Evolutionary conservation across 23 tunicate species (phyloP).

Genomic region (Corella eumyota): DNA sequence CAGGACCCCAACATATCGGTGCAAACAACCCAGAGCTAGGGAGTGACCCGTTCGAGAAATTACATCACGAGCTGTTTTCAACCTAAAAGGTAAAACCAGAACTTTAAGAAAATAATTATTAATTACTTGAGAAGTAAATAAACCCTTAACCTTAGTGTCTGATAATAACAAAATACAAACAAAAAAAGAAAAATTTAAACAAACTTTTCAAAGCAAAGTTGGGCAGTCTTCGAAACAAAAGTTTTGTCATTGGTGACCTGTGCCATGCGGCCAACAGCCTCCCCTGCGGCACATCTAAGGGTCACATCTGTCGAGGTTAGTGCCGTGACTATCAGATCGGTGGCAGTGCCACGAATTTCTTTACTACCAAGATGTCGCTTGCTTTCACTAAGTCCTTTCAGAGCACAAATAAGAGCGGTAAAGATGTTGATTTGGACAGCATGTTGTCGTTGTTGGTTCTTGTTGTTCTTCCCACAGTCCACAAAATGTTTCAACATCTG

Average conservation of each 20-base stretch:
- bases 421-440: constrained; percentile 82
- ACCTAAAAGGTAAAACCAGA: constrained; percentile 10
- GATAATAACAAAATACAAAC: not conserved
- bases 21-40: constrained; percentile 78
- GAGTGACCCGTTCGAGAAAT: constrained; percentile 95
- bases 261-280: constrained; percentile 93
- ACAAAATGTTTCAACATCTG: constrained; percentile 92
- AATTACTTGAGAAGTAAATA: not conserved
- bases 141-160: not conserved
- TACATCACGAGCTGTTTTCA: constrained; percentile 90
- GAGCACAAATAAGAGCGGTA: constrained; percentile 88
- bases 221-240: constrained; percentile 65
- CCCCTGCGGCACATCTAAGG: constrained; percentile 91
- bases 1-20: constrained; percentile 90
- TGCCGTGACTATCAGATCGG: constrained; percentile 45
- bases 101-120: not conserved
- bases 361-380: constrained; percentile 53
- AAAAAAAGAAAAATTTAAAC: constrained; percentile 6
- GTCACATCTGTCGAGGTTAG: constrained; percentile 52
- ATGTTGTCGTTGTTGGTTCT: constrained; percentile 48
- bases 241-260: constrained; percentile 74
- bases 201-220: constrained; percentile 86
- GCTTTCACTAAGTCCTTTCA: constrained; percentile 82
- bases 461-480: constrained; percentile 64
- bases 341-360: constrained; percentile 64